Base-by-base conservation (phyloP, 2,888 invertebrate species). In the Dynastes grantii region DNA sequence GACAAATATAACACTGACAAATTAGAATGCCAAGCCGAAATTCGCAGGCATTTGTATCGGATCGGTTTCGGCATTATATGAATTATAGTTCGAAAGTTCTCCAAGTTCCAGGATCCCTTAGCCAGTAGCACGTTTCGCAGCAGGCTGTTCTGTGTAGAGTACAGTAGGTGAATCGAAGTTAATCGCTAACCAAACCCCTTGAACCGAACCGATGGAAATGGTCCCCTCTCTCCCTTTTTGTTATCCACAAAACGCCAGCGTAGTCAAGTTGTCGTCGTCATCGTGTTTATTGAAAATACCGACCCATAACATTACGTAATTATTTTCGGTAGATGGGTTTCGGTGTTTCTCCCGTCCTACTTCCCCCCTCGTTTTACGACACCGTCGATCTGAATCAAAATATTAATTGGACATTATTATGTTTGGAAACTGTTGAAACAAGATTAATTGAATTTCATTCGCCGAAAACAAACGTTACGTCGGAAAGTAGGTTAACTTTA, bases 261-360 rank as follows among this genome's bases (percentile, higher is more conserved):
- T 68, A 6, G 51, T 40, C 40, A 45, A 45, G 40, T 40, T 16
- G 65, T 65, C 22, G 73, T 58, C 22, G 65, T 65, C 22, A 58
- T 58, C 22, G 73, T 73, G 58, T 73, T 73, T 73, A 73, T 73
- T 73, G 73, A 73, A 73, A 73, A 73, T 58, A 58, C 22, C 51
- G 37, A 22, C 58, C 73, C 37, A 63, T 32, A 73, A 40, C 58
- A 9, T 58, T 58, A 51, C 29, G 27, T 70, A 53, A 70, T 51
- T 70, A 70, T 70, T 70, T 45, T 58, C 40, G 40, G 58, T 61
- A 37, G 37, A 58, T n/a, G 55, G 55, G 16, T 68, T 22, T 45
- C 61, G 9, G 8, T 32, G 32, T 32, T 32, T 32, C 32, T 32
- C 9, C 45, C 11, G 11, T 45, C 45, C 45, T 5, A 55, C 55